A percentile compares a stretch with the other conserved stretches of the same genome.
Conservation (phyloP, 1,140 invertebrate genomes). For the Mercenaria mercenaria region DNA sequence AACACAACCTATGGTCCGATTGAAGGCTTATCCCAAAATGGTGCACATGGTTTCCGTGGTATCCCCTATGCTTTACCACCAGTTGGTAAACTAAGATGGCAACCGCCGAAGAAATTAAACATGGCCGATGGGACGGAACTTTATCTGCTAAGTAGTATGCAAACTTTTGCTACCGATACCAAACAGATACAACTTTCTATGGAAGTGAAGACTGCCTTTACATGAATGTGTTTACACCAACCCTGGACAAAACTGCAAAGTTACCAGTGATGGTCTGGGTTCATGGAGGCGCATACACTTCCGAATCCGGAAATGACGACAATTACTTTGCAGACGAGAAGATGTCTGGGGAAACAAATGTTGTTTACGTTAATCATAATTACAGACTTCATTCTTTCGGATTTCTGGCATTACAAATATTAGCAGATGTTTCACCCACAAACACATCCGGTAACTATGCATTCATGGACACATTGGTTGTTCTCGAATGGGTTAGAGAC, state of each 20-base stretch:
- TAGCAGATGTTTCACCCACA: conserved; percentile 61
- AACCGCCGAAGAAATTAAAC: conserved; percentile 17
- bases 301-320: conserved; percentile 18
- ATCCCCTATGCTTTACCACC: conserved; percentile 45
- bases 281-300: conserved; percentile 69
- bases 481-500: conserved; percentile 95
- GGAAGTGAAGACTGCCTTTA: conserved; percentile 80
- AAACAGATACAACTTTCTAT: neutral
- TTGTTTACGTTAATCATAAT: conserved; percentile 80
- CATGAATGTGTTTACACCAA: conserved; percentile 79
- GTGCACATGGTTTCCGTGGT: conserved; percentile 15
- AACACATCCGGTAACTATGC: conserved; percentile 96
- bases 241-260: conserved; percentile 54
- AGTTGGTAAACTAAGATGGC: conserved; percentile 18
- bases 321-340: neutral
- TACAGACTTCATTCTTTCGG: conserved; percentile 72
- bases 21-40: conserved; percentile 6
- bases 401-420: conserved; percentile 46
- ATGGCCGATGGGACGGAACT: neutral
- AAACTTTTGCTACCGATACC: conserved; percentile 13
- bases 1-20: conserved; percentile 34
- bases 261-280: conserved; percentile 77
- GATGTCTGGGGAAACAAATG: conserved; percentile 44
- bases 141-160: neutral
- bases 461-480: conserved; percentile 96